Evolutionary conservation across 2,888 invertebrate species (phyloP).

Genomic region (Cephus pulcher): DNA sequence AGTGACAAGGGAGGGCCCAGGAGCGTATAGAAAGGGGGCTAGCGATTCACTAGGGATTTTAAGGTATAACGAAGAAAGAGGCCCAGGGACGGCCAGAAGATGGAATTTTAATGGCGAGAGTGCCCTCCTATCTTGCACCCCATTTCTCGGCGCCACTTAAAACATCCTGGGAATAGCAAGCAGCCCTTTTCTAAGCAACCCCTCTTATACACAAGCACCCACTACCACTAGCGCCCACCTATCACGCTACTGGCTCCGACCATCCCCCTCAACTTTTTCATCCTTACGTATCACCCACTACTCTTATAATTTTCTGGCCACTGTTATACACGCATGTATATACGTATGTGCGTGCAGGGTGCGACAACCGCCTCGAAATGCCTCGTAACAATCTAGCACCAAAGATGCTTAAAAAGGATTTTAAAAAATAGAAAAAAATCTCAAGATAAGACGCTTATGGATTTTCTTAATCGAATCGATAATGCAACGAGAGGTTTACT

Average conservation of each 20-base stretch:
- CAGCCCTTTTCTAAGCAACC: constrained; percentile 9
- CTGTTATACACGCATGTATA: neutral
- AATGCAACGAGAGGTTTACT: too few species aligned
- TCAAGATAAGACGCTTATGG: neutral
- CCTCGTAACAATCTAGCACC: neutral
- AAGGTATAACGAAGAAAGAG: neutral
- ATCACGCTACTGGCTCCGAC: neutral
- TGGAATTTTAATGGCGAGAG: constrained; percentile 6
- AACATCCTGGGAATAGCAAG: constrained; percentile 22
- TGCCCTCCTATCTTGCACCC: constrained; percentile 4
- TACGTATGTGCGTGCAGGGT: neutral
- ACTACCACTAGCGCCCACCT: neutral
- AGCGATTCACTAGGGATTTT: neutral
- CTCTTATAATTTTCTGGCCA: neutral
- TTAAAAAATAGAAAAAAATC: neutral
- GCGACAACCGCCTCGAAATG: neutral
- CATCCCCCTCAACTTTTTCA: neutral
- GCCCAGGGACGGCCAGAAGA: constrained; percentile 1
- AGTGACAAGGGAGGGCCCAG: neutral
- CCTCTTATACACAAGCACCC: neutral
- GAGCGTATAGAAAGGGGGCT: neutral
- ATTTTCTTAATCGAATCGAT: too few species aligned
- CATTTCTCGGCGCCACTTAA: constrained; percentile 13
- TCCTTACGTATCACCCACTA: neutral
- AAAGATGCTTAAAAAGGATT: neutral